Base-by-base conservation (phyloP, 2,888 invertebrate species). In the Erynnis tages region DNA sequence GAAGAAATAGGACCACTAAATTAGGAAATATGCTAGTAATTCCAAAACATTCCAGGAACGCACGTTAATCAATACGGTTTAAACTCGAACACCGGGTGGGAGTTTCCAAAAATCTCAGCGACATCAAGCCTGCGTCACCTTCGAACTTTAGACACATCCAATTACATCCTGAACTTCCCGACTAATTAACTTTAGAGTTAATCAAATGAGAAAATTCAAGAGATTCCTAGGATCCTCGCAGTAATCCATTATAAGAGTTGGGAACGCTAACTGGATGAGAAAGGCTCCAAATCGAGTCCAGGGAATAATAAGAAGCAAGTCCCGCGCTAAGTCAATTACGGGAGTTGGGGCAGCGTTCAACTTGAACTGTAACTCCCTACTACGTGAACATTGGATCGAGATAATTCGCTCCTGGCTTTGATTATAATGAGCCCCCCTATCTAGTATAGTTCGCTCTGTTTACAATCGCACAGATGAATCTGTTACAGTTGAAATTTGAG, bases 251-350 rank as follows among this genome's bases (percentile, higher is more conserved):
- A 52, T 37, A 45, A 38, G 52, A 47, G 46, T 46, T 54, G 17
- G 7, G 5, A 48, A 61, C 57, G 54, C 44, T 53, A 57, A 46
- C 56, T 57, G 44, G 50, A 54, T 55, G 54, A 46, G 40, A 53
- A 23, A 59, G 52, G 55, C 49, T 48, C 54, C 34, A 55, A 58
- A 62, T 56, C 53, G 50, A 54, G 55, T 58, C 58, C 52, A 47
- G 58, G 54, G 57, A 53, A 64, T 69, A 71, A 71, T 69, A 62
- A 61, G 61, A 50, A 43, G 48, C 43, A 65, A 71, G 45, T 62
- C 65, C 57, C 63, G 55, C 54, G 55, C 59, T 58, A 62, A 69
- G 61, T 59, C 63, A 62, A 65, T 67, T 67, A 65, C 54, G 55
- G 44, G 50, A 64, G 57, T 63, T 61, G 57, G 55, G 43, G 55